Evolutionary conservation across 2,888 invertebrate genomes (phyloP), one percentile per base, ranked within the genome.

Genomic region (Ephialtes manifestator): DNA sequence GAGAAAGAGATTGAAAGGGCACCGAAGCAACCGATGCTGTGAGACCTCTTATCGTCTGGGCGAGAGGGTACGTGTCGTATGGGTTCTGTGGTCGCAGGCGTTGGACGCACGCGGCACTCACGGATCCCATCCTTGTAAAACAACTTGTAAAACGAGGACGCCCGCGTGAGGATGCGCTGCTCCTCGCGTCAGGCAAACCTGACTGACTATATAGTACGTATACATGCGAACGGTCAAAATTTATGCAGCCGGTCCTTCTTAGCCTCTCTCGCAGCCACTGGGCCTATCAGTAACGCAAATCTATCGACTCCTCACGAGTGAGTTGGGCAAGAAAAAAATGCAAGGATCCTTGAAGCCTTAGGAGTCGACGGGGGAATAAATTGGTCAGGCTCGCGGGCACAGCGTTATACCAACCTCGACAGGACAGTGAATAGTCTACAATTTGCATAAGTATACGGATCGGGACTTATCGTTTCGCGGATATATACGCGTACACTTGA

Each of bases 81-180:
- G 20, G 20, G 60, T 58, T 80, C 67, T 20, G 70, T 75, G 20
- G 39, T 71, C 53, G 46, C 58, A 2, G 67, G 43, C 58, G 43
- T 68, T 67, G 46, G 80, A 76, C 84, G 79, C 86, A 81, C 85
- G 87, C 84, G 86, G 87, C 86, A 86, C 87, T 87, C 86, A 87
- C 87, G 85, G 85, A 83, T 76, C 88, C 89, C 88, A 88, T 88
- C 88, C 90, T 93, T 93, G 93, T 93, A 93, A 91, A 93, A 93
- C 93, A 93, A 91, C 94, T 93, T 93, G 93, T 94, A 92, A 92
- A 93, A 93, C 92, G 91, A 89, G 91, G 88, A 90, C 83, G 89
- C 87, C 87, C 88, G 90, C 86, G 89, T 89, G 89, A 89, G 86
- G 90, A 90, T 86, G 83, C 88, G 87, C 87, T 89, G 87, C 87